Evolutionary conservation across 2,888 invertebrate genomes (phyloP), one percentile per base, ranked within the genome.

Genomic region (Rhaphigaster nebulosa): DNA sequence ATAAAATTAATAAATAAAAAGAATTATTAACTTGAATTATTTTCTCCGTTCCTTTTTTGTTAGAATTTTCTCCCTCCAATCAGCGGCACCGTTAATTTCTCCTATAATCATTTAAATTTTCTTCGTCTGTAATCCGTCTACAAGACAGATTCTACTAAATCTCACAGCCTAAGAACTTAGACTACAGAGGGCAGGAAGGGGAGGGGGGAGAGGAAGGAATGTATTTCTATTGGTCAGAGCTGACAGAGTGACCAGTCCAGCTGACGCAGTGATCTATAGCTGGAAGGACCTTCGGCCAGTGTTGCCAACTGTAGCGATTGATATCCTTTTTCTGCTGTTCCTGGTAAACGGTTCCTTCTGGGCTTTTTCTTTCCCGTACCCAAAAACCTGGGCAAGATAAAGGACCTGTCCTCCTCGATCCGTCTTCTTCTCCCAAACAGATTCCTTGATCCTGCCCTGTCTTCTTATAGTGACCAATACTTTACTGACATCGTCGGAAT

Each of bases 291-390:
- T 38, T 76, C 70, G 34, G 8, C 34, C 70, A 76, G 38, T 76
- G 34, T 4, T 76, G 70, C 70, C 70, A 76, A 76, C 70, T 38
- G 34, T 38, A 76, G 70, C 70, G 84, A 84, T 84, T 84, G 84
- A 84, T 84, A 84, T 84, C 84, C 84, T 84, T 84, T 84, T 84
- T 84, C 84, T 84, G 45, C 84, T 84, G 84, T 6, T 84, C 45
- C 45, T 84, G 84, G 84, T 50, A 45, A 50, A 50, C 26, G 45
- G 84, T 45, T 84, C 84, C 84, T 84, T 84, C 84, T 84, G 84
- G 38, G 34, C 84, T 84, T 84, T 84, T 84, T 84, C 84, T 50
- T n/a, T 5, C 45, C 84, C 45, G 26, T 26, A 8, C 45, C 84
- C 45, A 45, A 84, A 84, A 84, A 84, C 41, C 84, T 3, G 45